Evolutionary conservation across 2,888 invertebrate genomes (phyloP), one percentile per base, ranked within the genome.

Genomic region (Hemistola chrysoprasaria): DNA sequence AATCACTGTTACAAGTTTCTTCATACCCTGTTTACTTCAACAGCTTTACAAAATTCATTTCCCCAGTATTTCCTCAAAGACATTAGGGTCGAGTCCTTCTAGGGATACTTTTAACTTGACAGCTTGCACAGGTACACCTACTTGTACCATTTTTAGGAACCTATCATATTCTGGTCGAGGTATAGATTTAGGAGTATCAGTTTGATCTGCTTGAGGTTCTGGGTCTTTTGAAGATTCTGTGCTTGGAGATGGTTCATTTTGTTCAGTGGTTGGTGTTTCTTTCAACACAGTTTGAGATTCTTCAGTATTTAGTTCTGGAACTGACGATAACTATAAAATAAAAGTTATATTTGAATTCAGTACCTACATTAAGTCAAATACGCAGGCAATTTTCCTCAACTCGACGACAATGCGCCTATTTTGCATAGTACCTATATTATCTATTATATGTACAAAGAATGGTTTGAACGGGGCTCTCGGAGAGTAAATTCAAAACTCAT

Each of bases 111-210:
- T 97, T 56, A 93, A 73, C 72, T 94, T 95, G 0, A 97, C 94
- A 23, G 95, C 97, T 51, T 90, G 91, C 32, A 92, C 74, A n/a
- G 95, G 96, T 0, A 97, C 97, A 23, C 98, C 97, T 62, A 97
- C 91, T 59, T 95, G 94, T 0, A 97, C 68, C 97, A 98, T 97
- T 90, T 96, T 97, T 43, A 97, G 93, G 83, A 93, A 97, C 75
- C 92, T 93, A 11, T 91, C 89, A 78, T 93, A 97, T 54, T 92
- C 90, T 2, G 92, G 91, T 73, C 94, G n/a, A n/a, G n/a, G n/a
- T n/a, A n/a, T 93, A 34, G 91, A 8, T 32, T 41, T 27, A 5
- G 8, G 9, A 3, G n/a, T 10, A 27, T 50, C 40, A 27, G 22
- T 31, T 7, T 37, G 26, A 20, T 40, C 22, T 16, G 48, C 47